Percentiles rank a stretch among this genome's conserved stretches.
These are phyloP conservation scores for Pasiphila rectangulata DNA, from an alignment of 2,888 invertebrate genomes.

Conservation along the genomic window DNA sequence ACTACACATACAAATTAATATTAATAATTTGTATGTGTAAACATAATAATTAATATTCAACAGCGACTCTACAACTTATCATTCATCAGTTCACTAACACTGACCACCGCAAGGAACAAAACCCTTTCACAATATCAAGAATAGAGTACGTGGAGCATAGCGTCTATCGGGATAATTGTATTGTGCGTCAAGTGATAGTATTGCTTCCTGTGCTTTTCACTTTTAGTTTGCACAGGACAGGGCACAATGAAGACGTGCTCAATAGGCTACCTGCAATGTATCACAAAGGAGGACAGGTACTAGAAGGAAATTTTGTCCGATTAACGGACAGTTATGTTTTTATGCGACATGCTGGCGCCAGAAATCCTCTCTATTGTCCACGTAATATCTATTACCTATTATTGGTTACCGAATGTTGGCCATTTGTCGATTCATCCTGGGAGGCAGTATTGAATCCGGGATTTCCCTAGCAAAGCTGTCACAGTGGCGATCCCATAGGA, in stretches of 20 bases:
- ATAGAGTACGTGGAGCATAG: conserved; percentile 47
- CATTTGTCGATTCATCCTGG: conserved; percentile 47
- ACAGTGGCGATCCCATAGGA: conserved; percentile 46
- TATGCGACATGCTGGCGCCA: conserved; percentile 68
- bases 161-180: conserved; percentile 59
- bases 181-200: conserved; percentile 49
- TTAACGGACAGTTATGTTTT: conserved; percentile 63
- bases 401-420: conserved; percentile 39
- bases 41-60: no score
- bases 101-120: conserved; percentile 27
- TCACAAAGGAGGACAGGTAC: conserved; percentile 58
- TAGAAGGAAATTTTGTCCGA: conserved; percentile 44
- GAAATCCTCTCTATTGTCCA: conserved; percentile 56
- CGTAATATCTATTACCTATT: conserved; percentile 44
- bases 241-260: conserved; percentile 42
- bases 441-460: conserved; percentile 38
- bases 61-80: neutral
- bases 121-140: conserved; percentile 37
- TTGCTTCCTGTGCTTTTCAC: conserved; percentile 65
- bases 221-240: conserved; percentile 46
- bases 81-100: conserved; percentile 15
- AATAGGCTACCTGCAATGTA: conserved; percentile 53
- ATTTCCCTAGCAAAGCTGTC: conserved; percentile 36
- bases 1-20: no score
- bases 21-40: no score